Percentiles rank a stretch among this genome's conserved stretches.
These are phyloP conservation scores for Notothenia coriiceps DNA, from an alignment of 2,113 vertebrate genomes.

Conservation along the genomic window DNA sequence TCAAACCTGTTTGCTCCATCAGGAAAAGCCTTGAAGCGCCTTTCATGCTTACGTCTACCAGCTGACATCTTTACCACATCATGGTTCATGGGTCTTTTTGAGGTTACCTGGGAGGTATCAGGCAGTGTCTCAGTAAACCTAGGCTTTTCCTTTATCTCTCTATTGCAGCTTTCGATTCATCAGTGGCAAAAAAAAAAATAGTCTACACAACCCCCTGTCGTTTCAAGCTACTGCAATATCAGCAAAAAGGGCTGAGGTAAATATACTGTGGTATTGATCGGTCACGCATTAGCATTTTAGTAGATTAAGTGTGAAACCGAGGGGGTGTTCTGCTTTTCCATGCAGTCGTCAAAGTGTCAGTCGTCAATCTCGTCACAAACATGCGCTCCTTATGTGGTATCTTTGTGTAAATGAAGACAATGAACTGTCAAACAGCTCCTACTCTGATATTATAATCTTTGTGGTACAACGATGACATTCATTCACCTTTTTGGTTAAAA, in stretches of 20 bases:
- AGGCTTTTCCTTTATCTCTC: slow-evolving; percentile 44
- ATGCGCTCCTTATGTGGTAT: not conserved
- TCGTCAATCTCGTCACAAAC: slow-evolving; percentile 46
- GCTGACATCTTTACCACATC: slow-evolving; percentile 64
- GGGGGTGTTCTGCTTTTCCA: slow-evolving; percentile 50
- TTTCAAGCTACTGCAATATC: slow-evolving; percentile 62
- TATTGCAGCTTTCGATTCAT: slow-evolving; percentile 41
- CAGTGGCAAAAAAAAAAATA: not conserved
- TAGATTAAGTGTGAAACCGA: slow-evolving; percentile 63
- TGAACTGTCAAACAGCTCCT: not conserved
- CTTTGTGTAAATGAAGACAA: slow-evolving; percentile 11
- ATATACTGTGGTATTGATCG: slow-evolving; percentile 71
- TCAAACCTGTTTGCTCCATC: slow-evolving; percentile 61
- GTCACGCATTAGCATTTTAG: slow-evolving; percentile 66
- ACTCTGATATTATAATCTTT: not conserved
- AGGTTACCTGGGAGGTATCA: slow-evolving; percentile 48
- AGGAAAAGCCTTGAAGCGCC: slow-evolving; percentile 51
- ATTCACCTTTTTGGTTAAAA: not conserved
- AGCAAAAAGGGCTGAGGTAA: slow-evolving; percentile 67
- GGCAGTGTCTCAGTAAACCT: slow-evolving; percentile 41
- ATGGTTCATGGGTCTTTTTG: slow-evolving; percentile 51
- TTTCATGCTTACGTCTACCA: slow-evolving; percentile 18
- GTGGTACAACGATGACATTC: not conserved
- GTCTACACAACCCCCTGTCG: slow-evolving; percentile 19
- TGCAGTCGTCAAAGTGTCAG: slow-evolving; percentile 45